These are phyloP conservation scores for Axinella damicornis DNA, from an alignment of 37 sponge, comb jelly and placozoan species.

Conservation along the genomic window DNA sequence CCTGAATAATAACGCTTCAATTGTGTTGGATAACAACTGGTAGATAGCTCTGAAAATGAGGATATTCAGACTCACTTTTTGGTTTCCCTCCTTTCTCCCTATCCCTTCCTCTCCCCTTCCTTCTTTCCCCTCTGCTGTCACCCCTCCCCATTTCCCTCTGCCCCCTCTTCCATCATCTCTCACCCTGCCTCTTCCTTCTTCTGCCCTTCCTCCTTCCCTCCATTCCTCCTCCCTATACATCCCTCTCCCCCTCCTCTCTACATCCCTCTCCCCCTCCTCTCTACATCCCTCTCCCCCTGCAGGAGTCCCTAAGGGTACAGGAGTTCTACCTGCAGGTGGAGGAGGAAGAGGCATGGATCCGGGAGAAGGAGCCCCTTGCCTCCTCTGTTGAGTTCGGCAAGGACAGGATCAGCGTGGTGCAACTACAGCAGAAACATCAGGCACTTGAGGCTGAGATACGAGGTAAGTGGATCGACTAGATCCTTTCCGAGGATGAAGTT, in stretches of 20 bases:
- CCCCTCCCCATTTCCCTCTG: too few relatives aligned
- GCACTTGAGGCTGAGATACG: constrained; percentile 76
- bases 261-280: not conserved
- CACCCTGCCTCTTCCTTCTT: too few relatives aligned
- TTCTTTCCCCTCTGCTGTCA: too few relatives aligned
- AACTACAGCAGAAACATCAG: constrained; percentile 92
- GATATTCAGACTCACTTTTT: too few relatives aligned
- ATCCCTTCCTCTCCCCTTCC: too few relatives aligned
- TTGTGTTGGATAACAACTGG: too few relatives aligned
- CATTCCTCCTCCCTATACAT: not conserved
- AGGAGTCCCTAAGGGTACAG: constrained; percentile 85
- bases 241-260: not conserved
- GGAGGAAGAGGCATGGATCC: constrained; percentile 95
- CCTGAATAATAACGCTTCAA: too few relatives aligned
- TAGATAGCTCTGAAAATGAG: too few relatives aligned
- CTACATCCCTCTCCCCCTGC: not conserved
- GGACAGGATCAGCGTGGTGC: constrained; percentile 75
- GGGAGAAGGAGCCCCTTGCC: constrained; percentile 88
- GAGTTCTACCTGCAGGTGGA: constrained; percentile 92
- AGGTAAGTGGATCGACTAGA: constrained; percentile 29
- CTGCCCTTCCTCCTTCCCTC: not conserved
- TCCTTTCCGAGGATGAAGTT: too few relatives aligned
- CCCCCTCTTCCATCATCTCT: too few relatives aligned
- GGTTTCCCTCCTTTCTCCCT: too few relatives aligned
- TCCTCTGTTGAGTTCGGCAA: constrained; percentile 76